Base-by-base conservation (phyloP, 1,140 invertebrate genomes). In the Hyles vespertilio region DNA sequence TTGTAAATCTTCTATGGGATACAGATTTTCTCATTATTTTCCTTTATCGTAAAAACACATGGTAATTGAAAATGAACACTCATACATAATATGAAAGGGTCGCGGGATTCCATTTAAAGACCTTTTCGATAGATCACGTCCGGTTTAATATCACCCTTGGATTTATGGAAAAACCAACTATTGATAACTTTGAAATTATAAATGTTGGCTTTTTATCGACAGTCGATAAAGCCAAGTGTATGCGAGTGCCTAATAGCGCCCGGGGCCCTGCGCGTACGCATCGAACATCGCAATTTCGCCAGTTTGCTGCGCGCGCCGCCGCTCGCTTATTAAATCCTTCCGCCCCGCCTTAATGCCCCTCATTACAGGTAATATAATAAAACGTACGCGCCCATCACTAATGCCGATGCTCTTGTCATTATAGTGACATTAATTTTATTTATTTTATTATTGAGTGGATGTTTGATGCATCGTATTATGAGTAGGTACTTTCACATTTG, bases 301-400 rank as follows among this genome's bases (percentile, higher is more conserved):
- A 59, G 58, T 65, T 56, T 58, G 66, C 58, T 51, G 66, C 58
- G 56, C 73, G 73, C 50, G 32, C 32, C 34, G 50, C 81, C 82
- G 84, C 76, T 76, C 77, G 77, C 72, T 87, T 84, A 87, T 87
- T 87, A 85, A 84, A 81, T 79, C 79, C 81, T 76, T 66, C 72
- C 72, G 82, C 61, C 71, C 84, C 82, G 78, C 84, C 82, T 77
- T 87, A 87, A 87, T 87, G 72, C 70, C 74, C 59, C 67, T 71
- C 78, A 86, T 86, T 86, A 87, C 70, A 64, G 80, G 67, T 74
- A 76, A 81, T 82, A 81, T 84, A 84, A 84, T 84, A 82, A 84
- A 81, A 81, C 69, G 67, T 67, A 59, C 61, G 65, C 59, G 43
- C 61, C 56, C 47, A 52, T 32, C 52, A 54, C 52, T 43, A 22